Conservation (phyloP, 2,113 vertebrate species). For the Austrofundulus limnaeus region DNA sequence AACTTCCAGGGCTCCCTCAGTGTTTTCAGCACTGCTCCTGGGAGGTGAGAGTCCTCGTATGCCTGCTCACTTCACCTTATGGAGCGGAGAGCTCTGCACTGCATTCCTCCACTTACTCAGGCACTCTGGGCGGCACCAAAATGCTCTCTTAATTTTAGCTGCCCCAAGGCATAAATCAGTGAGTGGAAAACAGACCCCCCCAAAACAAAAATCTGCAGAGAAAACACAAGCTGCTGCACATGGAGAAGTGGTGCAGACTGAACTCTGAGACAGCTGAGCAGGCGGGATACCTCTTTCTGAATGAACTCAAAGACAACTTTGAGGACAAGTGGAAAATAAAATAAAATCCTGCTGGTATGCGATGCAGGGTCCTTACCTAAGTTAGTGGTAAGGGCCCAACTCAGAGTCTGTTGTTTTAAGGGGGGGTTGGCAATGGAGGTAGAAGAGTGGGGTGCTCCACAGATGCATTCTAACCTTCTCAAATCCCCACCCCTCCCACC, state of each 20-base stretch:
- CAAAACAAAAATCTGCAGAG: constrained; percentile 69
- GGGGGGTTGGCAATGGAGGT: constrained; percentile 48
- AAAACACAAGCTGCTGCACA: constrained; percentile 65
- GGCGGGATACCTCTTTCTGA: constrained; percentile 41
- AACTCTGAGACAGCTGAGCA: constrained; percentile 43
- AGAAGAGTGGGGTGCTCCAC: constrained; percentile 51
- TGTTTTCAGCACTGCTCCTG: constrained; percentile 39
- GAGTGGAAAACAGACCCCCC: constrained; percentile 77
- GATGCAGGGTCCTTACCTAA: constrained; percentile 17
- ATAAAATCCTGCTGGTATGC: constrained; percentile 2
- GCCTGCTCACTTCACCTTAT: constrained; percentile 77
- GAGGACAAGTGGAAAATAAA: constrained; percentile 14
- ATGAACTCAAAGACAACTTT: constrained; percentile 6
- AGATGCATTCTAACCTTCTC: constrained; percentile 75
- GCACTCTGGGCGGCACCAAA: constrained; percentile 79
- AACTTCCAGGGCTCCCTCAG: constrained; percentile 27
- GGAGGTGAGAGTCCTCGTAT: constrained; percentile 58
- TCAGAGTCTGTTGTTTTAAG: constrained; percentile 64
- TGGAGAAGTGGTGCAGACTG: constrained; percentile 48
- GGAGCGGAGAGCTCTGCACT: constrained; percentile 66
- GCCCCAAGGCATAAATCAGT: constrained; percentile 78
- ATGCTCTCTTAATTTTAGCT: constrained; percentile 80
- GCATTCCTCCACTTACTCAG: constrained; percentile 74
- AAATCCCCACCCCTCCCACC: constrained; percentile 55
- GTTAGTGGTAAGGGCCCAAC: constrained; percentile 43